Conservation (phyloP, 2,888 invertebrate genomes). For the Erebia aethiops region DNA sequence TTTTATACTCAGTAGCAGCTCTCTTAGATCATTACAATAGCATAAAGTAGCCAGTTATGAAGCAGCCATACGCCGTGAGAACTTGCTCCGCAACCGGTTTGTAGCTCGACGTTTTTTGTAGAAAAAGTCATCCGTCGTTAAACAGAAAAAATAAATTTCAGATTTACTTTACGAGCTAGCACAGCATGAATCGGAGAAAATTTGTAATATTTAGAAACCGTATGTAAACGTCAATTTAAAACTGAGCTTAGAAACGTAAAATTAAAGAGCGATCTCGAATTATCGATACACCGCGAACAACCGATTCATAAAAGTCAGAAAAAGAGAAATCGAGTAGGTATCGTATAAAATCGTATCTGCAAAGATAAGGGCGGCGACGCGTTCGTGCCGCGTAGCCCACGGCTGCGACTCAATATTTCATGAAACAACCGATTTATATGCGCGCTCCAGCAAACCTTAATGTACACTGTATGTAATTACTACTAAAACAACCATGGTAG, state of each 20-base stretch:
- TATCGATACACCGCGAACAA: constrained; percentile 78
- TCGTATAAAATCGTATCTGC: constrained; percentile 79
- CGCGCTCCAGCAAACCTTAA: constrained; percentile 73
- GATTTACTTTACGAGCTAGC: constrained; percentile 41
- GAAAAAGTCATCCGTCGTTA: constrained; percentile 56
- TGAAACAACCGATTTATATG: constrained; percentile 80
- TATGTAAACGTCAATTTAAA: constrained; percentile 26
- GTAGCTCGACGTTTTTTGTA: constrained; percentile 68
- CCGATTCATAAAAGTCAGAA: constrained; percentile 79
- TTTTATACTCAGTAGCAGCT: constrained; percentile 70
- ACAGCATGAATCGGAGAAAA: constrained; percentile 32
- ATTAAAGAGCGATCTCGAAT: constrained; percentile 62
- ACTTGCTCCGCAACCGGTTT: constrained; percentile 69
- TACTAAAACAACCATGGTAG: constrained; percentile 48
- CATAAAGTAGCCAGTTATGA: constrained; percentile 79
- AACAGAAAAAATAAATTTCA: constrained; percentile 42
- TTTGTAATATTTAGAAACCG: constrained; percentile 29
- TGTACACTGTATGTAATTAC: constrained; percentile 75
- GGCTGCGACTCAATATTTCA: constrained; percentile 78
- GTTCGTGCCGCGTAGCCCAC: constrained; percentile 72
- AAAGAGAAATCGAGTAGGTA: constrained; percentile 76
- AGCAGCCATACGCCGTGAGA: constrained; percentile 65
- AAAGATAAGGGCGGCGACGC: constrained; percentile 75
- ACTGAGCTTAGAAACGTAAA: constrained; percentile 40
- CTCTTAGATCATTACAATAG: constrained; percentile 80